phyloP scores from a whole-genome alignment of 2,888 invertebrate genomes.

The Nectonema munidae region DNA sequence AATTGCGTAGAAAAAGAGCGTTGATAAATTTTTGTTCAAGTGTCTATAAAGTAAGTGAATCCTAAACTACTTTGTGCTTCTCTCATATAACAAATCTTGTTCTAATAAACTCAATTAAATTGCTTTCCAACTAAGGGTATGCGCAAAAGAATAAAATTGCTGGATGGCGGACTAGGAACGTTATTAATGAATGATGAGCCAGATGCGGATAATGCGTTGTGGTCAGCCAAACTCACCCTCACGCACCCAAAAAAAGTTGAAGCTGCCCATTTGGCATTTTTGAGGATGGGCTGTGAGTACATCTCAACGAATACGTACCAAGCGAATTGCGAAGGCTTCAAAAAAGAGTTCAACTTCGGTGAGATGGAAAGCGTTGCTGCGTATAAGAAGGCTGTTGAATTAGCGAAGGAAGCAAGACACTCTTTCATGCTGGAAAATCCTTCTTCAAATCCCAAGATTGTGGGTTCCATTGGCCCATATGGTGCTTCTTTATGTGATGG shows the following conservation, averaged over 20 bases:
- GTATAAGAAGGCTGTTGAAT: conserved; percentile 37
- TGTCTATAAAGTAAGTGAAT: too few relatives aligned
- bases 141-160: too few relatives aligned
- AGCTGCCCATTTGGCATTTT: conserved; percentile 30
- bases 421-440: conserved; percentile 15
- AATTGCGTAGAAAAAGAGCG: too few relatives aligned
- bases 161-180: too few relatives aligned
- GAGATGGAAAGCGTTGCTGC: conserved; percentile 36
- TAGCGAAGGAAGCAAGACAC: conserved; percentile 35
- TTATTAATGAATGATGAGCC: too few relatives aligned
- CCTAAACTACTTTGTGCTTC: too few relatives aligned
- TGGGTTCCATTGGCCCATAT: conserved; percentile 64
- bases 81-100: too few relatives aligned
- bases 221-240: conserved; percentile 49
- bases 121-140: too few relatives aligned
- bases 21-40: too few relatives aligned
- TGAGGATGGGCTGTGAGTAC: conserved; percentile 47
- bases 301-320: conserved; percentile 65
- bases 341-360: conserved; percentile 36
- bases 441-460: conserved; percentile 29
- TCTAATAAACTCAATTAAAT: too few relatives aligned
- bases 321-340: conserved; percentile 39
- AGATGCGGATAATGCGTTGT: conserved; percentile 51
- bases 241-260: conserved; percentile 44
- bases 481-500: conserved; percentile 60